A percentile compares a stretch with the other conserved stretches of the same genome.
Evolutionary conservation across 2,797 vertebrate species (phyloP).

Genomic region (Sebastes trivittatus): DNA sequence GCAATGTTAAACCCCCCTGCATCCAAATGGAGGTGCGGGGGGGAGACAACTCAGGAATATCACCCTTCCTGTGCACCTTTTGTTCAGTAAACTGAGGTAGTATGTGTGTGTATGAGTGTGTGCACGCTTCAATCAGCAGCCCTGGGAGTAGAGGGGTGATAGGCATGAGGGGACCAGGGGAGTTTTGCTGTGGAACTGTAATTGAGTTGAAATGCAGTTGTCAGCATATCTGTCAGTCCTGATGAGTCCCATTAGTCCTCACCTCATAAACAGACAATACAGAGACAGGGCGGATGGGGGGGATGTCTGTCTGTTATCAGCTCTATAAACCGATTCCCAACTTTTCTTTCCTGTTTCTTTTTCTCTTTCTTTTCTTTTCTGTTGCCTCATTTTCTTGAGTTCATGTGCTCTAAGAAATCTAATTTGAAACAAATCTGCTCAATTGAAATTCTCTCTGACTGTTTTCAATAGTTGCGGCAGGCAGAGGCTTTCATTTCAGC

Average conservation of each 20-base stretch:
- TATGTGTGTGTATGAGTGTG: constrained; percentile 6
- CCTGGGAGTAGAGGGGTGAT: constrained; percentile 64
- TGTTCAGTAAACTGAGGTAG: constrained; percentile 47
- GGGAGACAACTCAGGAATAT: constrained; percentile 38
- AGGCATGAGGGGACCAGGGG: constrained; percentile 65
- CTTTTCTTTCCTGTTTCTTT: constrained; percentile 7
- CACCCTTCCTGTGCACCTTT: constrained; percentile 60
- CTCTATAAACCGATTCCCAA: constrained; percentile 49
- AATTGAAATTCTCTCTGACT: constrained; percentile 21
- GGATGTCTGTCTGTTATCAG: constrained; percentile 60
- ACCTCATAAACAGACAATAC: constrained; percentile 77
- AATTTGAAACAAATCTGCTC: constrained; percentile 24
- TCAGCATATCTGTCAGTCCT: constrained; percentile 80
- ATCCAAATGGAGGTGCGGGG: constrained; percentile 17
- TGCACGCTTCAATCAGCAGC: constrained; percentile 56
- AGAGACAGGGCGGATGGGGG: constrained; percentile 16
- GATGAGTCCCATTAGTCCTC: constrained; percentile 75
- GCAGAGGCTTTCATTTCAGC: constrained; percentile 40
- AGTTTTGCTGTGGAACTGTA: constrained; percentile 73
- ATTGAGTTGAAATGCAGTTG: constrained; percentile 79
- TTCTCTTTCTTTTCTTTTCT: background rate
- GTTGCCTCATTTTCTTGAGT: background rate
- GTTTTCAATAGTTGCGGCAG: constrained; percentile 35
- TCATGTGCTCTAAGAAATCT: constrained; percentile 28
- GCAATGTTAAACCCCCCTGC: constrained; percentile 23